Evolutionary conservation across 2,888 invertebrate species (phyloP), one percentile per base, ranked within the genome.

Genomic region (Temnothorax ravouxi): DNA sequence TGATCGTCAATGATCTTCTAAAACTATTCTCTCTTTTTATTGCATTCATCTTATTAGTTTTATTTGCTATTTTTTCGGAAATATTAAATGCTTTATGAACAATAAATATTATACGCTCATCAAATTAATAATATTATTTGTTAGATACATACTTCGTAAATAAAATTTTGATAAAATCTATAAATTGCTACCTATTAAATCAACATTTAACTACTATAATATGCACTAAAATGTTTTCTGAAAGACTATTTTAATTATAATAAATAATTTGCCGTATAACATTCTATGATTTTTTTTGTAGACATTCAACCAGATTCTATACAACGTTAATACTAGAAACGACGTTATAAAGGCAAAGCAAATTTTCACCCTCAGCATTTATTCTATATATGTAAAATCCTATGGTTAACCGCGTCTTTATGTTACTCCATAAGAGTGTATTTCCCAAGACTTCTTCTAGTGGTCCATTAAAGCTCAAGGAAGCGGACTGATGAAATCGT

Each of bases 401-500:
- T 41, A 21, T 34, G 13, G 13, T 64, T 64, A 41, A 64, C 9
- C 13, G n/a, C 64, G 41, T 41, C 21, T 64, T 64, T 90, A 85
- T 88, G 84, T 89, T 85, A 80, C 83, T 86, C 50, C 83, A 84
- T 86, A 85, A 84, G 84, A 62, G 72, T 83, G 84, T 80, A 87
- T 88, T 87, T 89, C 86, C 69, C 72, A 69, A 84, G 86, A 87
- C 84, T 90, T 86, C 59, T 83, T 72, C 84, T 54, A 83, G n/a
- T 84, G 90, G 87, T 88, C 89, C 84, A 89, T 64, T 90, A 89
- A 86, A 85, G 84, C 83, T 72, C 41, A 77, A 86, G 88, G 82
- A 90, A 88, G 75, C 74, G 67, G 64, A 72, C 56, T 76, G 83
- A 54, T 87, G 61, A 62, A 86, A 80, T 81, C 84, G 75, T 56